Evolutionary conservation across 2,113 vertebrate species (phyloP), one percentile per base, ranked within the genome.

Genomic region (Lethenteron reissneri): DNA sequence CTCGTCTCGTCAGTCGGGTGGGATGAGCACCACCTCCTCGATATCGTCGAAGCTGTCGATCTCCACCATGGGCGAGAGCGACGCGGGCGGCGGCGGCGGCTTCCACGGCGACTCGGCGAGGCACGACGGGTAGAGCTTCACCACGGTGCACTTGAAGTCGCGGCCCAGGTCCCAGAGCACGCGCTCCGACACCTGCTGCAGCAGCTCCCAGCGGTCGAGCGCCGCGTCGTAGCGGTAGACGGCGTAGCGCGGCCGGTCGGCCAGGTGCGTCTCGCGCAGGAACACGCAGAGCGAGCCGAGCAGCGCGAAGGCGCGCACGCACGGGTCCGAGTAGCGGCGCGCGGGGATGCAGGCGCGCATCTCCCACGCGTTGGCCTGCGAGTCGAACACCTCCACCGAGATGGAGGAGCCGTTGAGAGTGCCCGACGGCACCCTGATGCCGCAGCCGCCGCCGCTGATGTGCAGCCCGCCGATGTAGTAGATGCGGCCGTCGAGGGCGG

Each of bases 61-160:
- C 25, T 68, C 64, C 9, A 8, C 64, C 9, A 17, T 17, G 9
- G 64, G 64, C n/a, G n/a, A 17, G 9, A 68, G 64, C 41, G 41
- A 41, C n/a, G 64, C 64, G 25, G 64, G n/a, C 9, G 64, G 64
- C 0, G 92, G 87, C 4, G 92, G 92, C 25, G 92, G 95, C 74
- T 99, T 99, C 95, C 95, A 99, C 0, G 87, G 90, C 58, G 92
- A 94, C 73, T 95, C 95, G 76, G 94, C 88, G 71, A 99, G 84
- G 78, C 95, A 99, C 71, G 95, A 99, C 1, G 95, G 95, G 78
- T 99, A 99, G 1, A 99, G 86, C 78, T 99, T 97, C 70, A 89
- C 92, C 76, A 99, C 90, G 3, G 90, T 85, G 73, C 92, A 96
- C 72, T 88, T 86, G 75, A 97, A 99, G 80, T 91, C 88, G 70